Evolutionary conservation across 2,113 vertebrate genomes (phyloP).

Genomic region (Amblyopsis rosae): DNA sequence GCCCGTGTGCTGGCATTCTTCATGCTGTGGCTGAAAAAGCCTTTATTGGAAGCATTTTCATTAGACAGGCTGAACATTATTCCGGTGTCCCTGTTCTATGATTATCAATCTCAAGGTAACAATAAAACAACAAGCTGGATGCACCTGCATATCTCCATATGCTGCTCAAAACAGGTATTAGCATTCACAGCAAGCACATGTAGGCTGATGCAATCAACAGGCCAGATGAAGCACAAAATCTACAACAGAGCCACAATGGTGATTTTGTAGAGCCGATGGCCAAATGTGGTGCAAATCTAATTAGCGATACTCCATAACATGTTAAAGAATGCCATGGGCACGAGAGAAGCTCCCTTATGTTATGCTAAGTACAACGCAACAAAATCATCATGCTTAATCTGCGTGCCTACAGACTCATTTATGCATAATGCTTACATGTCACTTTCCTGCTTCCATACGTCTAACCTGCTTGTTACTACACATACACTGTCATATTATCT

Average conservation of each 20-base stretch:
- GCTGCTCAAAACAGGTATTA: constrained; percentile 46
- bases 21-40: constrained; percentile 46
- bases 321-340: constrained; percentile 67
- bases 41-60: constrained; percentile 43
- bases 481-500: constrained; percentile 20
- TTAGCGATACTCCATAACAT: constrained; percentile 71
- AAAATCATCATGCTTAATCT: constrained; percentile 73
- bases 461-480: constrained; percentile 65
- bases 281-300: constrained; percentile 66
- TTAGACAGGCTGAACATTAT: constrained; percentile 41
- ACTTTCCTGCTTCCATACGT: constrained; percentile 61
- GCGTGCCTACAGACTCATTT: constrained; percentile 73
- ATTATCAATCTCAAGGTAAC: constrained; percentile 75
- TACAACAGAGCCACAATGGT: constrained; percentile 62
- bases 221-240: constrained; percentile 56
- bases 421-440: constrained; percentile 76
- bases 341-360: constrained; percentile 66
- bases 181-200: constrained; percentile 34
- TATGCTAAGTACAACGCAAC: constrained; percentile 75
- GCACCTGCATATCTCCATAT: constrained; percentile 64
- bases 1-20: constrained; percentile 42
- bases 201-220: constrained; percentile 58
- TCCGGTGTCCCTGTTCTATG: constrained; percentile 46
- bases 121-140: constrained; percentile 61
- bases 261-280: constrained; percentile 64